Base-by-base conservation (phyloP, 2,888 invertebrate species). In the Sinopyrophorus schimmeli region DNA sequence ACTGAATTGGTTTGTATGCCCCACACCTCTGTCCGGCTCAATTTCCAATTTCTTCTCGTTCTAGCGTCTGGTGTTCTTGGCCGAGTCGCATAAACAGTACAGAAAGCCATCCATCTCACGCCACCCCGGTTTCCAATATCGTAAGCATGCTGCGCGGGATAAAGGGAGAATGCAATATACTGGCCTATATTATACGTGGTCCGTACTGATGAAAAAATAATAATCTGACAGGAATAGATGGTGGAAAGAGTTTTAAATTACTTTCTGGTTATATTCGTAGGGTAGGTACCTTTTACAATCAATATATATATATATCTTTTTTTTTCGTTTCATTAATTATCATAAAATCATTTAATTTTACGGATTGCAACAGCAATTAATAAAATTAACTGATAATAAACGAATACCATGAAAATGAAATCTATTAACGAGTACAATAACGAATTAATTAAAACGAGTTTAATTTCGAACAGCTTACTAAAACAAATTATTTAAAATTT, bases 21-120 rank as follows among this genome's bases (percentile, higher is more conserved):
- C 62, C 62, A 61, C 64, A 60, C 60, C 58, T 54, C 51, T 52
- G 56, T 55, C 55, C 57, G 57, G 53, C 53, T 53, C 51, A 52
- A 52, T 52, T 52, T 52, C 52, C 52, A 52, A 52, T 52, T 52
- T 52, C 52, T 52, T 60, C 55, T 50, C 54, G 55, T 58, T 57
- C 59, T 55, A 57, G 57, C 60, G 60, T 59, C 61, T 59, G 59
- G 58, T 57, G 59, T 61, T 57, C 61, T 59, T 54, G 55, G 56
- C 57, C 56, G 56, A 58, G 51, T 59, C 67, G 68, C 67, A 69
- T 69, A 70, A 68, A 69, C 68, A 68, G 66, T 65, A 66, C 67
- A 65, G 65, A 67, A 63, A 70, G 68, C 68, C 68, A 69, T 69
- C 69, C 68, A 68, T 70, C 69, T 68, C 62, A 48, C 50, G 57